Evolutionary conservation across 2,113 vertebrate species (phyloP), one percentile per base, ranked within the genome.

Genomic region (Corvus moneduloides): DNA sequence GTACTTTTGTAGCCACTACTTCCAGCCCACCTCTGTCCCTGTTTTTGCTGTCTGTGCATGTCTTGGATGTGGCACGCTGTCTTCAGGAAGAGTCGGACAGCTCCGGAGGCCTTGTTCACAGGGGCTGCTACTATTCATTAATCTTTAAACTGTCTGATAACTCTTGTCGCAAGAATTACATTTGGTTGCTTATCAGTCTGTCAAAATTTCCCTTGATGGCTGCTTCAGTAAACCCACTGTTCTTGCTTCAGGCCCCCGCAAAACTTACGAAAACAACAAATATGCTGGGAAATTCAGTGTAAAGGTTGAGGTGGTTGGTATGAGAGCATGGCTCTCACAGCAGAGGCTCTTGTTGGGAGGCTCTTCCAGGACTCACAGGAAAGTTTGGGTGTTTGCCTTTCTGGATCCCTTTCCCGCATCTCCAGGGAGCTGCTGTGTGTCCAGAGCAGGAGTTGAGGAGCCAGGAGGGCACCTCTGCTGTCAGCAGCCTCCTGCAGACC

Each of bases 101-200:
- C 82, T 94, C 46, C 30, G 23, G 56, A 67, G 76, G 30, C 62
- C 51, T 87, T 19, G 12, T 76, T 83, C 54, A 44, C 82, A 51
- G 59, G 17, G 49, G 3, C 62, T 86, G 49, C n/a, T 49, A 0
- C 71, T 73, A 49, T 13, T 62, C 37, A 27, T 74, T 86, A 43
- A 35, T 88, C 87, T 83, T 58, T 61, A 67, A 86, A 21, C 46
- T 81, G 20, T 10, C 73, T 75, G 64, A 41, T 84, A 52, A 52
- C 27, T 90, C 64, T 52, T 22, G 22, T 51, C 0, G 0, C 49
- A 81, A 39, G 46, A 80, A 41, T 63, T 58, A 23, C 9, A 2
- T 95, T 78, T 84, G 59, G 35, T 58, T 66, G 23, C 39, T 88
- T 92, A 63, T 63, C 79, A 10, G 30, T 18, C 73, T 94, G 79